These are phyloP conservation scores for Mormyrops boulengeri DNA, from an alignment of 2,797 vertebrate species.

Conservation along the genomic window DNA sequence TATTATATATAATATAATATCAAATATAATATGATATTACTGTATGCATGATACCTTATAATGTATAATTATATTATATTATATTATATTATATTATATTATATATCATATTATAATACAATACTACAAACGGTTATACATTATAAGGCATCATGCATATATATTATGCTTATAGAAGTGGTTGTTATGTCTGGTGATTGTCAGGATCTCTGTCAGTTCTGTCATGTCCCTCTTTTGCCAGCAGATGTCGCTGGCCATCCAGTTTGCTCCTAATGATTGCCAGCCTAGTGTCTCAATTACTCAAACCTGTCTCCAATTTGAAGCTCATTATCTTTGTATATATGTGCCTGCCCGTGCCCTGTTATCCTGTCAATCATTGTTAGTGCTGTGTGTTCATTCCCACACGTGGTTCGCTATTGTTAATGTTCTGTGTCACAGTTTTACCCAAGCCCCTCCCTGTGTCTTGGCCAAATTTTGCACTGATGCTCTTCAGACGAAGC, in stretches of 20 bases:
- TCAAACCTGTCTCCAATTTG: not conserved
- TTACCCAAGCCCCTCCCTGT: not conserved
- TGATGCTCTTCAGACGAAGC: not conserved
- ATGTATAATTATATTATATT: no score
- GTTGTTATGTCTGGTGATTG: not conserved
- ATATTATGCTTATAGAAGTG: not conserved
- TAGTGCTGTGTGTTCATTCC: not conserved
- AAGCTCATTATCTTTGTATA: not conserved
- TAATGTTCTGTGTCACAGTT: not conserved
- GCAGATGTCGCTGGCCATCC: not conserved
- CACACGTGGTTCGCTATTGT: not conserved
- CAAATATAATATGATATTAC: not conserved
- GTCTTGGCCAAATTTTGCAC: not conserved
- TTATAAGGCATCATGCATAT: not conserved
- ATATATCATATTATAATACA: not conserved
- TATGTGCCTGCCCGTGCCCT: not conserved
- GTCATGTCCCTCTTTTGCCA: not conserved
- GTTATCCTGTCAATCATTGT: not conserved
- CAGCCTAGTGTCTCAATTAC: not conserved
- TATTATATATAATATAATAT: not conserved
- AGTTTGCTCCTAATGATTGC: not conserved
- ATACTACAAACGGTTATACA: not conserved
- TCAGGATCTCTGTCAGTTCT: not conserved
- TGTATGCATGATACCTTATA: no score
- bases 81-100: not conserved